Evolutionary conservation across 2,797 vertebrate species (phyloP), one percentile per base, ranked within the genome.

Genomic region (Xerus rutilus): DNA sequence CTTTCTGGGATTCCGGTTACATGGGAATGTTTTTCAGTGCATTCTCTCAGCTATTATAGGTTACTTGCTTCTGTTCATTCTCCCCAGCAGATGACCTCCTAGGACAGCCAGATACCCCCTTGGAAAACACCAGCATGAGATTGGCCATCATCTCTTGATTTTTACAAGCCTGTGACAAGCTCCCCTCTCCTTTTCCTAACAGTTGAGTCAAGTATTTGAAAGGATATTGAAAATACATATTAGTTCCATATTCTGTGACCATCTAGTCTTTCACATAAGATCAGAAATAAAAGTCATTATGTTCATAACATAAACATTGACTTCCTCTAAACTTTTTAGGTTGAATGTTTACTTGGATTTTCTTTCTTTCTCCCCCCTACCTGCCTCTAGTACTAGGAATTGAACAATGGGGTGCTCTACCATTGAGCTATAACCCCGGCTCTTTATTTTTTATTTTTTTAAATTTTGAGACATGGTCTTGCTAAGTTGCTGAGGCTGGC

Each of bases 261-360:
- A 17, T 52, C 14, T 65, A 57, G 49, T 65, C 9, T 92, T 62
- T 49, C 14, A 39, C 13, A 78, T 47, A 52, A 52, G 78, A 52
- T 21, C 17, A 69, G n/a, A 74, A 78, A 73, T 13, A 3, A 30
- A 96, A 83, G 35, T 47, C 25, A 30, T 39, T 35, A 14, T 47
- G 54, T 45, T 78, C 72, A 35, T 82, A 47, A 73, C 30, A 39
- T 23, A 74, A 67, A 74, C n/a, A 74, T 43, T 74, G 49, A 47
- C 15, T 78, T 87, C 79, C 65, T 11, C 28, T 57, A 81, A 91
- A 88, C 9, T 64, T 90, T 95, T 65, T 64, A 81, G 72, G 23
- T 89, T 88, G 54, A 81, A 76, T 25, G 14, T 25, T 93, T 76
- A 79, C 72, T 86, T 94, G 20, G 62, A 9, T 30, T 64, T 64